These are phyloP conservation scores for Phylloscopus trochilus DNA, from an alignment of 2,113 vertebrate species.

Conservation along the genomic window DNA sequence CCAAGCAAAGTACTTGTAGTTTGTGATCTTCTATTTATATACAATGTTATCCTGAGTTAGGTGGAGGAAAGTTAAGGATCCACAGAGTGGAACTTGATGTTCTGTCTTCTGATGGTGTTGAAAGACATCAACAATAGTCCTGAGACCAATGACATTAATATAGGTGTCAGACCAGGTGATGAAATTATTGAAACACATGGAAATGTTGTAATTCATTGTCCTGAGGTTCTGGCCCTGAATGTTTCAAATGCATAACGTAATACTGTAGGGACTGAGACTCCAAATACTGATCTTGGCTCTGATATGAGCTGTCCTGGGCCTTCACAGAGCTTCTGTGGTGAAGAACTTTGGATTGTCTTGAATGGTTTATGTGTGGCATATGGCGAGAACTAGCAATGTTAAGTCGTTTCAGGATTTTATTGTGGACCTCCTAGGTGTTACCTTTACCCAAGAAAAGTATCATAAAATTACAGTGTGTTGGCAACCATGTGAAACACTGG, in stretches of 20 bases:
- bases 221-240: not conserved
- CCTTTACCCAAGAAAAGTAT: not conserved
- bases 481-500: not conserved
- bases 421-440: not conserved
- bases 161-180: not conserved
- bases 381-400: not conserved
- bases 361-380: not conserved
- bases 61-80: not conserved
- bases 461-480: not conserved
- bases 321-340: not conserved
- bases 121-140: not conserved
- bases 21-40: not conserved
- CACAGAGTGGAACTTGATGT: not conserved
- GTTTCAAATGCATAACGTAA: not conserved
- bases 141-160: fast-evolving
- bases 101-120: not conserved
- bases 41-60: not conserved
- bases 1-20: not conserved
- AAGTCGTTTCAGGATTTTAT: not conserved
- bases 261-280: not conserved
- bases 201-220: not conserved
- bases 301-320: not conserved
- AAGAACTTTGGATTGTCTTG: not conserved
- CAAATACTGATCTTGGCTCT: not conserved
- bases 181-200: not conserved